Percentiles rank a stretch among this genome's conserved stretches.
Conservation (phyloP, 2,113 vertebrate genomes). For the Calypte anna region DNA sequence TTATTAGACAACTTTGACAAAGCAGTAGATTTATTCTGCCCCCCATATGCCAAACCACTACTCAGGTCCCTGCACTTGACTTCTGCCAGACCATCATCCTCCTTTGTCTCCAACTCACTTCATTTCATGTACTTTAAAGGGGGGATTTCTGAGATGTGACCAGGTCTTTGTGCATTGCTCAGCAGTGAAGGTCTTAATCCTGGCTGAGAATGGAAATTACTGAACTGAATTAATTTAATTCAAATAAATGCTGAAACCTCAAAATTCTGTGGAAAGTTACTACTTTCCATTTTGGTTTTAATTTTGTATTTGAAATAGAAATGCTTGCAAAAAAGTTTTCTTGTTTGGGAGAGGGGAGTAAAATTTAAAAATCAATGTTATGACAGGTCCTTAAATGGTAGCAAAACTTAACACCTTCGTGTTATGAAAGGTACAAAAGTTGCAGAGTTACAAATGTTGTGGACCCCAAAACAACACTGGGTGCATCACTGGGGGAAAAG, state of each 20-base stretch:
- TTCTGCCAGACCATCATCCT: neutral
- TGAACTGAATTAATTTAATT: neutral
- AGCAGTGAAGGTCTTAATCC: neutral
- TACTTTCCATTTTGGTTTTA: neutral
- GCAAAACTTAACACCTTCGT: neutral
- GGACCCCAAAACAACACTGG: neutral
- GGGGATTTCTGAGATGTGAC: neutral
- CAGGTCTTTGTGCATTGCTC: neutral
- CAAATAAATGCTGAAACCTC: neutral
- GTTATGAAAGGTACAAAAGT: neutral
- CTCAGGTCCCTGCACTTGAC: neutral
- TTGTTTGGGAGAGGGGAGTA: neutral
- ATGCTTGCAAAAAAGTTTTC: neutral
- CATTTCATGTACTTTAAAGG: neutral
- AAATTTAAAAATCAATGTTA: neutral
- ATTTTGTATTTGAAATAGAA: neutral
- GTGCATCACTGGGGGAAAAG: neutral
- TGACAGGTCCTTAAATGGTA: neutral
- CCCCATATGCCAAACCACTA: neutral
- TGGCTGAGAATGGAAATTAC: neutral
- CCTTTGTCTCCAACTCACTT: neutral
- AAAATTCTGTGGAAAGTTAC: neutral
- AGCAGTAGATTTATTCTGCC: neutral
- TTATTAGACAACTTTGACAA: neutral
- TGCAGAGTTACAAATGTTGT: too few species aligned